Evolutionary conservation across 2,797 vertebrate genomes (phyloP).

Genomic region (Diceros bicornis): DNA sequence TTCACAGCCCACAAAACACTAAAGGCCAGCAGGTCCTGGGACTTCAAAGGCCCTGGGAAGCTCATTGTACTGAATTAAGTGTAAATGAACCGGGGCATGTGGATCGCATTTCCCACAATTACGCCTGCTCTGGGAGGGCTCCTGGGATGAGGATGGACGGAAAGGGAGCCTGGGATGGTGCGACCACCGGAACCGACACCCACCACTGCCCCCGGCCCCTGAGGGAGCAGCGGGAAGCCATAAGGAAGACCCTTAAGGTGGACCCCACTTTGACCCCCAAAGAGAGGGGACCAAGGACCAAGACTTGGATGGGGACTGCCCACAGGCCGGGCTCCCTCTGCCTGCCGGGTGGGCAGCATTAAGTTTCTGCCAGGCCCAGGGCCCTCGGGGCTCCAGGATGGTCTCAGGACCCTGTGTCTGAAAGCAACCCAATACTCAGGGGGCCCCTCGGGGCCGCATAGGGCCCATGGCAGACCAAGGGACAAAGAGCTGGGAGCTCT

Average conservation of each 20-base stretch:
- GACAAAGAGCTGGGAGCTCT: neutral
- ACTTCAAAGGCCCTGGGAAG: slow-evolving; percentile 77
- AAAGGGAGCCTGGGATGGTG: neutral
- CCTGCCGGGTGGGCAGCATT: neutral
- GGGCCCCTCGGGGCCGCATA: too few relatives aligned
- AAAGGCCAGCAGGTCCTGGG: slow-evolving; percentile 2
- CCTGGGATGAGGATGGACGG: neutral
- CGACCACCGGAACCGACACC: neutral
- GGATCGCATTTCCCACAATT: slow-evolving; percentile 66
- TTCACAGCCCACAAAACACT: slow-evolving; percentile 49
- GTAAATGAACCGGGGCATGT: slow-evolving; percentile 61
- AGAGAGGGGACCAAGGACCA: rapidly evolving
- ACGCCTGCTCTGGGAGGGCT: neutral
- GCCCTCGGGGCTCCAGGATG: neutral
- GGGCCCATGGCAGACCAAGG: rapidly evolving
- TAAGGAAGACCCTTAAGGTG: neutral
- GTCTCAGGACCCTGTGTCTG: neutral
- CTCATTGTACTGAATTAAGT: slow-evolving; percentile 58
- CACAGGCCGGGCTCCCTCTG: neutral
- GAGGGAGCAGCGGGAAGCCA: neutral
- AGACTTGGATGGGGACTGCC: neutral
- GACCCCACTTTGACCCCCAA: neutral
- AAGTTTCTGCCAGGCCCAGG: rapidly evolving
- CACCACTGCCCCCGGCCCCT: too few relatives aligned
- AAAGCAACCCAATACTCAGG: neutral